Conservation (phyloP, 2,888 invertebrate species). For the Agriopis leucophaearia region DNA sequence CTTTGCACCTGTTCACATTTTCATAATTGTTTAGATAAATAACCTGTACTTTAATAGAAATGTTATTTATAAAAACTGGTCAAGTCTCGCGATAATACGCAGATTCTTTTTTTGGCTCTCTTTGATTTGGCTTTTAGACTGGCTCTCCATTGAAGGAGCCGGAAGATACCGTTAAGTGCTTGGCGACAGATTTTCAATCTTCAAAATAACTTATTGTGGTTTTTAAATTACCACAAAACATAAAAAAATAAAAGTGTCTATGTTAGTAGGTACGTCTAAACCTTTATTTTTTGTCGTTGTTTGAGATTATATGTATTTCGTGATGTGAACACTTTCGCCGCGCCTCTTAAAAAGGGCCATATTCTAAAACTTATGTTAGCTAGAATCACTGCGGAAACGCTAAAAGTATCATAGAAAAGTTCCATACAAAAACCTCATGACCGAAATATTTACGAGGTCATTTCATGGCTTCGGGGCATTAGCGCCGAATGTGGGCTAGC, state of each 20-base stretch:
- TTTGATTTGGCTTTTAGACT: no score
- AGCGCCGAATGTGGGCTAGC: slow-evolving; percentile 43
- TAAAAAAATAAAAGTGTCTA: no score
- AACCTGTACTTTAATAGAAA: no score
- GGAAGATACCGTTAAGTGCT: no score
- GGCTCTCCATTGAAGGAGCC: no score
- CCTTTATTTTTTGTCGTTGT: neutral
- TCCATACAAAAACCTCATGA: slow-evolving; percentile 35
- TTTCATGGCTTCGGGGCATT: slow-evolving; percentile 44
- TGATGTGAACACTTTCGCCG: slow-evolving; percentile 12
- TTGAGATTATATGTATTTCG: no score
- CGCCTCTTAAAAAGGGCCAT: slow-evolving; percentile 9
- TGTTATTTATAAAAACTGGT: no score
- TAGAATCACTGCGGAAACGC: slow-evolving; percentile 20
- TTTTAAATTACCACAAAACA: neutral
- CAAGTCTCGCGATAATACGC: no score
- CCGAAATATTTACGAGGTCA: slow-evolving; percentile 44
- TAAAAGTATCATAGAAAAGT: slow-evolving; percentile 26
- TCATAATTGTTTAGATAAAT: no score
- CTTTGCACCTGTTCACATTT: neutral
- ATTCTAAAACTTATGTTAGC: slow-evolving; percentile 11
- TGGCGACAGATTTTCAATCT: neutral
- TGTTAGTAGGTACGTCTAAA: no score
- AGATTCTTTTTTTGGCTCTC: no score
- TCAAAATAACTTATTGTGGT: neutral